A percentile compares a stretch with the other conserved stretches of the same genome.
phyloP scores from a whole-genome alignment of 2,113 vertebrate species.

The Erinaceus europaeus region DNA sequence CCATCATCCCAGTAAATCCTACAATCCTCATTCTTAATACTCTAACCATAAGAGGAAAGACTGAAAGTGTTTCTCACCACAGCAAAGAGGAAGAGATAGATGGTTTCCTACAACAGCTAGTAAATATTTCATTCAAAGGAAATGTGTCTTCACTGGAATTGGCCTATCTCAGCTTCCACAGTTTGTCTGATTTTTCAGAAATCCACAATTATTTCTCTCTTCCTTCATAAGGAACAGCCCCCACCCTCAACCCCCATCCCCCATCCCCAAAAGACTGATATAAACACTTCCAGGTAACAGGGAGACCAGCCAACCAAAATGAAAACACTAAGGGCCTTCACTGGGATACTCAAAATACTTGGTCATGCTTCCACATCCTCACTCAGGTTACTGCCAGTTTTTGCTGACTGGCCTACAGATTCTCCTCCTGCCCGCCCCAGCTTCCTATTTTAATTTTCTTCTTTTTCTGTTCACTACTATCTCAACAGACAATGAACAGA shows the following conservation, averaged over 20 bases:
- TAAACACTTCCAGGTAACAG: neutral
- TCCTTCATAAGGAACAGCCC: neutral
- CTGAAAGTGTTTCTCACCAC: accelerated
- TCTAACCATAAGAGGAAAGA: no score
- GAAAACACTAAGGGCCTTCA: neutral
- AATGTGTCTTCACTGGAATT: neutral
- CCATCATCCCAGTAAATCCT: neutral
- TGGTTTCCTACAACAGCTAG: neutral
- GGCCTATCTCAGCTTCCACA: neutral
- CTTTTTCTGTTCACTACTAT: slow-evolving; percentile 24
- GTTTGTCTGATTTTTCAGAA: neutral
- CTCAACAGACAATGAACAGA: slow-evolving; percentile 41
- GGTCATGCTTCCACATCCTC: slow-evolving; percentile 26
- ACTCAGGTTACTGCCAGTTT: slow-evolving; percentile 41
- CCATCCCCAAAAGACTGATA: neutral
- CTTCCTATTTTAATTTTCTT: slow-evolving; percentile 53
- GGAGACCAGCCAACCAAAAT: neutral
- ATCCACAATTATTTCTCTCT: neutral
- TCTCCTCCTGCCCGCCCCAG: slow-evolving; percentile 49
- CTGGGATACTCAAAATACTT: neutral
- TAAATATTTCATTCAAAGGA: neutral
- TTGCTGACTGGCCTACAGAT: slow-evolving; percentile 19
- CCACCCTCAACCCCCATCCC: neutral
- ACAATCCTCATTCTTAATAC: neutral
- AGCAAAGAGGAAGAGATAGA: neutral